A percentile compares a stretch with the other conserved stretches of the same genome.
phyloP scores from a whole-genome alignment of 2,113 vertebrate species.

The Daubentonia madagascariensis region DNA sequence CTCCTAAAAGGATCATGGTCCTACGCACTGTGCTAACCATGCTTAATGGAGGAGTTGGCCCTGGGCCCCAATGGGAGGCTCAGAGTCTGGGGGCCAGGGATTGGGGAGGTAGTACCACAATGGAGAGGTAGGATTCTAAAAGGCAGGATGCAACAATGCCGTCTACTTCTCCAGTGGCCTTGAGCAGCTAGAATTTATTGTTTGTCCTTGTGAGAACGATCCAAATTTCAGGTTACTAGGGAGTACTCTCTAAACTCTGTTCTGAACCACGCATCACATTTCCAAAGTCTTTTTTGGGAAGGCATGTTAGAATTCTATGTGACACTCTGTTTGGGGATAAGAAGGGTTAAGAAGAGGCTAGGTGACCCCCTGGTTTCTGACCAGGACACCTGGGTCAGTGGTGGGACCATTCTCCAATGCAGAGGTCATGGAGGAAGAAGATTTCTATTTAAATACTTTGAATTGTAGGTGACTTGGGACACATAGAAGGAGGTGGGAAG shows the following conservation, averaged over 20 bases:
- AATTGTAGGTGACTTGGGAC: neutral
- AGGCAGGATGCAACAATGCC: neutral
- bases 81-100: neutral
- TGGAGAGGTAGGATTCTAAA: neutral
- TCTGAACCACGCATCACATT: neutral
- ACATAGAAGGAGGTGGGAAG: neutral
- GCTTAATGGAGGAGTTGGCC: too few relatives aligned
- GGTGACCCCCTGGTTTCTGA: neutral
- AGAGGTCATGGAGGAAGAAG: neutral
- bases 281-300: neutral
- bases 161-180: neutral
- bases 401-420: neutral
- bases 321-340: neutral
- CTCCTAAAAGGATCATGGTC: neutral
- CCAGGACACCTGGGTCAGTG: too few relatives aligned
- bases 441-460: neutral
- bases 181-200: neutral
- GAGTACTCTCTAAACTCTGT: neutral
- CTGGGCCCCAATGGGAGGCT: neutral
- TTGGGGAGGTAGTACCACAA: fast-evolving
- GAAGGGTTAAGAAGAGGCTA: neutral
- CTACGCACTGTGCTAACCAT: neutral
- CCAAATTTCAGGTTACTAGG: neutral
- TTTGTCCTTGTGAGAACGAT: neutral
- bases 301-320: neutral